Percentiles rank a stretch among this genome's conserved stretches.
Evolutionary conservation across 1,140 invertebrate genomes (phyloP).

Genomic region (Polyergus mexicanus): DNA sequence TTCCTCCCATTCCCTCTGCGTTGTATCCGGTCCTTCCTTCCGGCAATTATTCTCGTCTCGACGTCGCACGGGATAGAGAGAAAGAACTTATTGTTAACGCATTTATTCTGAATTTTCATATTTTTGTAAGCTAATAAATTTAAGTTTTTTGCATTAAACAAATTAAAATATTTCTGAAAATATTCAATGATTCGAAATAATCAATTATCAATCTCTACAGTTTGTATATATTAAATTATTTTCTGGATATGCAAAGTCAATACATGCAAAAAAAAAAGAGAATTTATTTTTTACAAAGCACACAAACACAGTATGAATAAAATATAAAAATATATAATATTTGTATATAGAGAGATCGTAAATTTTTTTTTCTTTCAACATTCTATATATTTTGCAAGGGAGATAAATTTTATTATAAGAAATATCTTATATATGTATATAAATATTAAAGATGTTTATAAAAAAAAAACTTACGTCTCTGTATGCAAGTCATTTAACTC

Average conservation of each 20-base stretch:
- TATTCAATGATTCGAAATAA: background rate
- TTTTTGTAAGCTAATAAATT: slow-evolving; percentile 14
- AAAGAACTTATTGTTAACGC: background rate
- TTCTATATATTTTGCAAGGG: background rate
- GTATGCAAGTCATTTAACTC: background rate
- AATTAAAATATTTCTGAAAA: background rate
- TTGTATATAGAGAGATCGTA: too few species aligned
- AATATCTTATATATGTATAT: too few species aligned
- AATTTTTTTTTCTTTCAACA: too few species aligned
- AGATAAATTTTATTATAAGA: too few species aligned
- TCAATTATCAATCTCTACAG: too few species aligned
- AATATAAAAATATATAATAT: too few species aligned
- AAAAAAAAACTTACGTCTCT: background rate
- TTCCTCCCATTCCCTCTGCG: slow-evolving; percentile 30
- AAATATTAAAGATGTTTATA: background rate
- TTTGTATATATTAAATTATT: too few species aligned
- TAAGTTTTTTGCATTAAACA: background rate
- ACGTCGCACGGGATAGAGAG: slow-evolving; percentile 50
- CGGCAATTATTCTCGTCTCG: slow-evolving; percentile 76
- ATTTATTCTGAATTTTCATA: slow-evolving; percentile 3
- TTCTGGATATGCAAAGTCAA: background rate
- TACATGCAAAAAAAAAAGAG: too few species aligned
- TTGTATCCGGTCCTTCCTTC: slow-evolving; percentile 72
- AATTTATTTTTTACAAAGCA: background rate
- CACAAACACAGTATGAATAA: too few species aligned